phyloP scores from a whole-genome alignment of 2,797 vertebrate genomes.

The Poeciliopsis gracilis region DNA sequence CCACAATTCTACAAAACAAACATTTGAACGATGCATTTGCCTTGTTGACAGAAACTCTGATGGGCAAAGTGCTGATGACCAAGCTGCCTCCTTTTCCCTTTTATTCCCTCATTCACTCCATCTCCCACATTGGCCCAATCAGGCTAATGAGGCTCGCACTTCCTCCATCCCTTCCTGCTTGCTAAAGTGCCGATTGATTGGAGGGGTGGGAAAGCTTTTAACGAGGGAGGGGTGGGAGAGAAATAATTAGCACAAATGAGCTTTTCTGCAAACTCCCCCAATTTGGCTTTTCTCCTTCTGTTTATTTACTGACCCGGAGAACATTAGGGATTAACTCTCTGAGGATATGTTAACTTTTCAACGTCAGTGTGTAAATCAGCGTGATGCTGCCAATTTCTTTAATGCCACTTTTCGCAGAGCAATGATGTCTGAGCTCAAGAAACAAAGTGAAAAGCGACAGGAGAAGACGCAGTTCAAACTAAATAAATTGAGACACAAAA shows the following conservation, averaged over 20 bases:
- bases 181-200: constrained; percentile 84
- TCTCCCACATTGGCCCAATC: constrained; percentile 77
- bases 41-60: constrained; percentile 62
- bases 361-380: constrained; percentile 75
- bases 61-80: constrained; percentile 74
- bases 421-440: constrained; percentile 50
- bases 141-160: constrained; percentile 79
- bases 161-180: constrained; percentile 76
- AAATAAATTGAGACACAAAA: constrained; percentile 66
- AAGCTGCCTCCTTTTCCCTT: constrained; percentile 74
- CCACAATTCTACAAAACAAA: constrained; percentile 40
- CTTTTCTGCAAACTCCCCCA: constrained; percentile 80
- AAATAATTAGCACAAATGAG: constrained; percentile 83
- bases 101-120: constrained; percentile 61
- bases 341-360: constrained; percentile 75
- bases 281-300: constrained; percentile 65
- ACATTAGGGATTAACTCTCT: constrained; percentile 79
- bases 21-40: constrained; percentile 43
- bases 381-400: constrained; percentile 60
- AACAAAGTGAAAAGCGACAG: constrained; percentile 1
- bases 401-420: constrained; percentile 35
- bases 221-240: constrained; percentile 78
- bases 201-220: constrained; percentile 84
- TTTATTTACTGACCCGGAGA: constrained; percentile 76
- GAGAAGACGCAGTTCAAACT: constrained; percentile 16